These are phyloP conservation scores for Pterostichus niger DNA, from an alignment of 2,888 invertebrate genomes.

Conservation along the genomic window DNA sequence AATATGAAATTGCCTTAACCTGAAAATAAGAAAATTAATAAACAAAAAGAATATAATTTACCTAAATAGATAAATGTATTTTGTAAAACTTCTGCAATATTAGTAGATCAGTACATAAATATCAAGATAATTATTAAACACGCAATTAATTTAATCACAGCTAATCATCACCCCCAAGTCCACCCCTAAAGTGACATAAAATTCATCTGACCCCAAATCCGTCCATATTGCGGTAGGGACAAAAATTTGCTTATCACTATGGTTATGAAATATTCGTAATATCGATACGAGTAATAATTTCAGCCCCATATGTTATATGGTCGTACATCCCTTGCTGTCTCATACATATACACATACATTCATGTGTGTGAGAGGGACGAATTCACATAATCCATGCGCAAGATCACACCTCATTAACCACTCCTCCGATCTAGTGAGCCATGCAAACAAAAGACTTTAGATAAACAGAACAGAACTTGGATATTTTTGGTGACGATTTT, in stretches of 20 bases:
- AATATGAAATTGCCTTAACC: no score
- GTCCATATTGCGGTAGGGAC: conserved; percentile 59
- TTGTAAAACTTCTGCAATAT: no score
- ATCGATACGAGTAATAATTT: conserved; percentile 51
- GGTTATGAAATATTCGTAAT: conserved; percentile 64
- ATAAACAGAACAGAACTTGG: conserved; percentile 29
- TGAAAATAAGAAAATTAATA: no score
- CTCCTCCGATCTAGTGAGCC: conserved; percentile 28
- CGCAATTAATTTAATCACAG: conserved; percentile 45
- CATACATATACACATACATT: neutral
- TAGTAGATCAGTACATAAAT: conserved; percentile 6
- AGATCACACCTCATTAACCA: conserved; percentile 45
- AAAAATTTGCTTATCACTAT: conserved; percentile 65
- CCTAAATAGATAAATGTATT: no score
- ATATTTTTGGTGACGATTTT: neutral
- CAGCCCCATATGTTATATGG: conserved; percentile 35
- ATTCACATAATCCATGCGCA: conserved; percentile 30
- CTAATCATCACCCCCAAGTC: conserved; percentile 30
- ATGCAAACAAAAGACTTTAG: conserved; percentile 27
- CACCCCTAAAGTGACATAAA: conserved; percentile 9
- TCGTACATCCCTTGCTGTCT: neutral
- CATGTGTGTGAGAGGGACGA: conserved; percentile 24
- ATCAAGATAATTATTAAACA: conserved; percentile 13
- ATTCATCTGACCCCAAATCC: conserved; percentile 42
- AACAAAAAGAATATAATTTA: no score